Conservation (phyloP, 2,888 invertebrate species). For the Agrochola litura region DNA sequence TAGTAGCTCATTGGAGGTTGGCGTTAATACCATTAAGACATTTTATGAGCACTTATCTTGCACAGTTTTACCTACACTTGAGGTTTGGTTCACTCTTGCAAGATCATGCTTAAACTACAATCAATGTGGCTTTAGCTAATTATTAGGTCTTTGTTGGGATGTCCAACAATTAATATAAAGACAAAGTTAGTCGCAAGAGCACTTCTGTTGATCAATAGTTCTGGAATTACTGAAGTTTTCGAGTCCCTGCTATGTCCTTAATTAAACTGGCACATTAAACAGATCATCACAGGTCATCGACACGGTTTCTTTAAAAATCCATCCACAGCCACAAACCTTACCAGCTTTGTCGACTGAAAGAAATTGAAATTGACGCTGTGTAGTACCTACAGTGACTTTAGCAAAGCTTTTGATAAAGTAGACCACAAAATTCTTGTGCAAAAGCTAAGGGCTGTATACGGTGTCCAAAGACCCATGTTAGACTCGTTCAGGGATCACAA, state of each 20-base stretch:
- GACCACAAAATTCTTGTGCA: not conserved
- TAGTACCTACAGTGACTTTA: too few relatives aligned
- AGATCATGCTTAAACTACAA: not conserved
- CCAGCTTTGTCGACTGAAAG: not conserved
- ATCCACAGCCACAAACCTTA: not conserved
- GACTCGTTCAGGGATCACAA: not conserved
- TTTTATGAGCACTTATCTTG: not conserved
- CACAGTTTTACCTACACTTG: too few relatives aligned
- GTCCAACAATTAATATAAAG: not conserved
- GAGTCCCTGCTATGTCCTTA: not conserved
- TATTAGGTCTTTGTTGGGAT: not conserved
- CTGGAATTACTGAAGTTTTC: not conserved
- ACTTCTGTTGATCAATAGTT: not conserved
- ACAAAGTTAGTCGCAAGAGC: not conserved
- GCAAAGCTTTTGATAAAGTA: constrained; percentile 4
- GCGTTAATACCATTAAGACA: not conserved
- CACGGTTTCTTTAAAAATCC: not conserved
- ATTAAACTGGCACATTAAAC: not conserved
- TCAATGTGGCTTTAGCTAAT: not conserved
- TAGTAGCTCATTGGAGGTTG: not conserved
- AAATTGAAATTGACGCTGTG: not conserved
- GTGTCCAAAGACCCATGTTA: not conserved
- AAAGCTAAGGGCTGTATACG: not conserved
- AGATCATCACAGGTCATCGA: not conserved
- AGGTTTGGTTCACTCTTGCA: not conserved